Conservation (phyloP, 2,888 invertebrate genomes). For the Ptilodon capucinus region DNA sequence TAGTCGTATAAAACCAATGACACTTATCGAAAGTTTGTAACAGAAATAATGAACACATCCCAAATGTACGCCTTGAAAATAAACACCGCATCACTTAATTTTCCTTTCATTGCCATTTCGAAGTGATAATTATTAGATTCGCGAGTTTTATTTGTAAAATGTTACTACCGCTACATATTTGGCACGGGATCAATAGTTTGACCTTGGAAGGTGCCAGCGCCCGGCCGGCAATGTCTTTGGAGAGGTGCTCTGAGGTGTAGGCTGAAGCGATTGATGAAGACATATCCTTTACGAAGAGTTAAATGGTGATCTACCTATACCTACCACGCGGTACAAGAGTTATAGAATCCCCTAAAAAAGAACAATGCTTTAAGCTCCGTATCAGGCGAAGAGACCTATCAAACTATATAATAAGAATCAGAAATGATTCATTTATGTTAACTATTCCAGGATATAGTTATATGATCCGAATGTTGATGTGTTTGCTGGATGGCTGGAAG, state of each 20-base stretch:
- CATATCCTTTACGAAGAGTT: neutral
- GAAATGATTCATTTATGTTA: too few species aligned
- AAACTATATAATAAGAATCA: too few species aligned
- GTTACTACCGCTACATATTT: neutral
- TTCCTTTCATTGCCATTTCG: neutral
- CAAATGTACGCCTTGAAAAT: neutral
- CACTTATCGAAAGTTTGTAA: neutral
- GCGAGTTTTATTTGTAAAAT: neutral
- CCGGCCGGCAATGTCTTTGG: slow-evolving; percentile 17
- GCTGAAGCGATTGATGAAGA: neutral
- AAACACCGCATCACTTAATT: neutral
- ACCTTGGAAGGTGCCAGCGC: slow-evolving; percentile 2
- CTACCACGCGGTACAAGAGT: too few species aligned
- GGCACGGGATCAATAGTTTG: neutral
- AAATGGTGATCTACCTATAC: too few species aligned
- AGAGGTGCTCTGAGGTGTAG: neutral
- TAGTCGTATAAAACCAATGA: too few species aligned
- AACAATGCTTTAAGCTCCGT: too few species aligned
- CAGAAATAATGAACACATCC: neutral
- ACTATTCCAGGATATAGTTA: too few species aligned
- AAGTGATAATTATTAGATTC: neutral
- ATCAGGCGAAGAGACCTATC: too few species aligned
- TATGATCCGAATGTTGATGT: too few species aligned
- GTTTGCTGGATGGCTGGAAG: too few species aligned
- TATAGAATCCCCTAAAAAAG: too few species aligned